Conservation (phyloP, 2,113 vertebrate genomes). For the Dasyornis broadbenti region DNA sequence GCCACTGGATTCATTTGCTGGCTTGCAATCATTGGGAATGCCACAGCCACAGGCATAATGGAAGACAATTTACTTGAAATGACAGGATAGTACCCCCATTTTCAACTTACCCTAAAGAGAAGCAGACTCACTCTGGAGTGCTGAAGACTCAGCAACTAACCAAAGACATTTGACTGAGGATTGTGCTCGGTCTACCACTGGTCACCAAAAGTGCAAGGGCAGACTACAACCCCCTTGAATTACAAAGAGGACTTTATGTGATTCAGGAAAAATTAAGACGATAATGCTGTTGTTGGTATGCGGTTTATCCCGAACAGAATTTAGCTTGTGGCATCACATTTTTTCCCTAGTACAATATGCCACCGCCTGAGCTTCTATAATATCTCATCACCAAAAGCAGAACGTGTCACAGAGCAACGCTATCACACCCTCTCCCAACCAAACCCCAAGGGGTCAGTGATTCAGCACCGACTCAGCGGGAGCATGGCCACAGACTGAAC, state of each 20-base stretch:
- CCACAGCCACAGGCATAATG: fast-evolving
- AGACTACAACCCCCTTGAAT: neutral
- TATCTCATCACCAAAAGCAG: neutral
- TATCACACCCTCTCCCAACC: neutral
- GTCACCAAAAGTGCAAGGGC: neutral
- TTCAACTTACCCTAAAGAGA: neutral
- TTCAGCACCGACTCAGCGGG: neutral
- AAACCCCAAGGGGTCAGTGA: neutral
- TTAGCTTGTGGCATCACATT: neutral
- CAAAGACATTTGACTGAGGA: neutral
- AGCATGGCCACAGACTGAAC: neutral
- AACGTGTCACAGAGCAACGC: fast-evolving
- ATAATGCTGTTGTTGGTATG: neutral
- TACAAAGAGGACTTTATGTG: neutral
- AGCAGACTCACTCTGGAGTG: neutral
- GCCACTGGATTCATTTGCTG: neutral
- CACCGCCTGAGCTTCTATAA: neutral
- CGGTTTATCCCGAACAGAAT: neutral
- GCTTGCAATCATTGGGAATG: neutral
- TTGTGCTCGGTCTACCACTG: neutral
- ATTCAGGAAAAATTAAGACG: neutral
- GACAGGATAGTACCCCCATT: neutral
- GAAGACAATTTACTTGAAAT: neutral
- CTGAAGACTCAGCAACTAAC: neutral
- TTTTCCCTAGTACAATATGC: neutral